Conservation (phyloP, 2,797 vertebrate species). For the Scolopax bukidnonensis region DNA sequence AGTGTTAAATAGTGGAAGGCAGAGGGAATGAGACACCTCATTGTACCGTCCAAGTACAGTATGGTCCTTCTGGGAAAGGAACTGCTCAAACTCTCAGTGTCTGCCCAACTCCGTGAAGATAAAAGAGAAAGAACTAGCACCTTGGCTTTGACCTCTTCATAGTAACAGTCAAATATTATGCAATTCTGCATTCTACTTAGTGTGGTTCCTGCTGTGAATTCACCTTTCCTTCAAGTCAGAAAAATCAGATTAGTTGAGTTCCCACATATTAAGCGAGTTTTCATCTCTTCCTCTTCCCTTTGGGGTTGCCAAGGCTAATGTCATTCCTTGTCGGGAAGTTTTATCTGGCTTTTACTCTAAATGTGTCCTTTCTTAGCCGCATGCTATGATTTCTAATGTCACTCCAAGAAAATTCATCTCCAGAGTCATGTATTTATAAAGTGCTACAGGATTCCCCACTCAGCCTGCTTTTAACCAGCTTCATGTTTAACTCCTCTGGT, state of each 20-base stretch:
- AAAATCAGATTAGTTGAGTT: background rate
- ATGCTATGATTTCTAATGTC: slow-evolving; percentile 22
- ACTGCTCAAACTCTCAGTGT: background rate
- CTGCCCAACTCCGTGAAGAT: background rate
- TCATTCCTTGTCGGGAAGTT: slow-evolving; percentile 41
- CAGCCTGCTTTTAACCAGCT: slow-evolving; percentile 50
- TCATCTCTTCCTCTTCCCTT: slow-evolving; percentile 1
- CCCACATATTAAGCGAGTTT: slow-evolving; percentile 5
- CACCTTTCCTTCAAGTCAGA: background rate
- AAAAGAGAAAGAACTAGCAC: background rate
- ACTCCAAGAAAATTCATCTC: slow-evolving; percentile 35
- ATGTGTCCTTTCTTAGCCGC: slow-evolving; percentile 35
- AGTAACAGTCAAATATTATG: background rate
- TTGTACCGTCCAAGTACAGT: background rate
- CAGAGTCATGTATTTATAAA: slow-evolving; percentile 47
- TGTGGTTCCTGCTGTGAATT: background rate
- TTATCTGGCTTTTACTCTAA: slow-evolving; percentile 18
- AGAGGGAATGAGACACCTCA: background rate
- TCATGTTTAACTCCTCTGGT: background rate
- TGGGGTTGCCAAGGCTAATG: background rate
- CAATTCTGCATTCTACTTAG: background rate
- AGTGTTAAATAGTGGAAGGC: background rate
- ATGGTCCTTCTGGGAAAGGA: background rate
- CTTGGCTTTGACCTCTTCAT: background rate
- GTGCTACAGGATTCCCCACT: slow-evolving; percentile 47